Conservation (phyloP, 2,113 vertebrate species). For the Tragelaphus strepsiceros region DNA sequence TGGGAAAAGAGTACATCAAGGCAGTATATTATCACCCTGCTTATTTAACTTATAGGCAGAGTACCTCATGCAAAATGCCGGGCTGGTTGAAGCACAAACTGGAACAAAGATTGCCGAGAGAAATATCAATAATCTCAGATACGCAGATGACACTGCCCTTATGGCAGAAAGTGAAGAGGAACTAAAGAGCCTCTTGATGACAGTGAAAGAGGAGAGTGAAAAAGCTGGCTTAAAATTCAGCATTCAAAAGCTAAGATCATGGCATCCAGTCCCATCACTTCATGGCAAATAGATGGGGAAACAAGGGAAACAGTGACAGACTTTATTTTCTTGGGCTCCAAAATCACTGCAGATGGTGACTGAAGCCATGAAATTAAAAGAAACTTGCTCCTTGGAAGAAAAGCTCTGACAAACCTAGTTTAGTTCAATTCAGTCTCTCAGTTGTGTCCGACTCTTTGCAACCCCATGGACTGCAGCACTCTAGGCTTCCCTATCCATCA, state of each 20-base stretch:
- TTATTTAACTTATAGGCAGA: neutral
- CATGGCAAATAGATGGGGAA: neutral
- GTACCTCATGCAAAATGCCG: neutral
- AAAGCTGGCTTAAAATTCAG: neutral
- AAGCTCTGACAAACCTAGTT: neutral
- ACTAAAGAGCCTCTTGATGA: neutral
- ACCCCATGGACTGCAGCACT: neutral
- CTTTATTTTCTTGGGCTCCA: neutral
- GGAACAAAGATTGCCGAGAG: neutral
- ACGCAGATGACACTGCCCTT: neutral
- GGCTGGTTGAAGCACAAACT: neutral
- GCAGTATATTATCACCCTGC: neutral
- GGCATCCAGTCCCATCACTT: neutral
- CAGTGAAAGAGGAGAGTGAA: neutral
- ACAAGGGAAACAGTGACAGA: neutral
- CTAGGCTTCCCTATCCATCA: neutral
- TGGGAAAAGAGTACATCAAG: neutral
- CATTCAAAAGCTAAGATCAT: neutral
- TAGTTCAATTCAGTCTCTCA: neutral
- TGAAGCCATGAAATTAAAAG: neutral
- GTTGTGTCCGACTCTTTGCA: neutral
- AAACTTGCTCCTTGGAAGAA: neutral
- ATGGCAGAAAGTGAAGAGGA: neutral
- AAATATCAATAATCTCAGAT: neutral
- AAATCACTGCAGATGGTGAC: neutral